These are phyloP conservation scores for Temnothorax longispinosus DNA, from an alignment of 1,140 invertebrate genomes.

Conservation along the genomic window DNA sequence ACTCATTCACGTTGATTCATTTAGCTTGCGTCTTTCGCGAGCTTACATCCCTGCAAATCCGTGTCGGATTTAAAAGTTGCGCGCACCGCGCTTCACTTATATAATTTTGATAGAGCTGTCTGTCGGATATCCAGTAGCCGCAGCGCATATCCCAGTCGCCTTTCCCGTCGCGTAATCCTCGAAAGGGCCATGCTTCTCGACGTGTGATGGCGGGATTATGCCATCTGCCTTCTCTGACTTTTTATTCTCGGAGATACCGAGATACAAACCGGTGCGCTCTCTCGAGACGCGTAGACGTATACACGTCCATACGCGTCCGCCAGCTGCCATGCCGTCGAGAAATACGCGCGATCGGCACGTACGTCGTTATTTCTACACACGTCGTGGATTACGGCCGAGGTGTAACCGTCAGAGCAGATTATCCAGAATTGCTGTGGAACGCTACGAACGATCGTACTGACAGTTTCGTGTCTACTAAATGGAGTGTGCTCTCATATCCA, in stretches of 20 bases:
- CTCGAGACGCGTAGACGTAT: not conserved
- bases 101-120: conserved; percentile 52
- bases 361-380: conserved; percentile 55
- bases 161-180: conserved; percentile 34
- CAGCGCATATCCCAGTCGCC: not conserved
- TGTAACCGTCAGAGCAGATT: conserved; percentile 45
- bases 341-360: conserved; percentile 47
- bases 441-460: conserved; percentile 36
- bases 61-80: conserved; percentile 14
- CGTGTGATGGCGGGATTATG: conserved; percentile 45
- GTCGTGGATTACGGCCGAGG: conserved; percentile 27
- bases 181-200: conserved; percentile 43
- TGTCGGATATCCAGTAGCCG: not conserved
- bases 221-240: conserved; percentile 51
- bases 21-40: not conserved
- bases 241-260: conserved; percentile 36
- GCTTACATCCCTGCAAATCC: not conserved
- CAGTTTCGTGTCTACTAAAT: conserved; percentile 53
- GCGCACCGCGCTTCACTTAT: not conserved
- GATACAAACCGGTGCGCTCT: conserved; percentile 19
- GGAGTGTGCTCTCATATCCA: conserved; percentile 3
- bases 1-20: not conserved
- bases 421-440: conserved; percentile 24
- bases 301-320: conserved; percentile 19
- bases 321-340: conserved; percentile 39